Evolutionary conservation across 2,797 vertebrate genomes (phyloP), one percentile per base, ranked within the genome.

Genomic region (Sebastes vulpes): DNA sequence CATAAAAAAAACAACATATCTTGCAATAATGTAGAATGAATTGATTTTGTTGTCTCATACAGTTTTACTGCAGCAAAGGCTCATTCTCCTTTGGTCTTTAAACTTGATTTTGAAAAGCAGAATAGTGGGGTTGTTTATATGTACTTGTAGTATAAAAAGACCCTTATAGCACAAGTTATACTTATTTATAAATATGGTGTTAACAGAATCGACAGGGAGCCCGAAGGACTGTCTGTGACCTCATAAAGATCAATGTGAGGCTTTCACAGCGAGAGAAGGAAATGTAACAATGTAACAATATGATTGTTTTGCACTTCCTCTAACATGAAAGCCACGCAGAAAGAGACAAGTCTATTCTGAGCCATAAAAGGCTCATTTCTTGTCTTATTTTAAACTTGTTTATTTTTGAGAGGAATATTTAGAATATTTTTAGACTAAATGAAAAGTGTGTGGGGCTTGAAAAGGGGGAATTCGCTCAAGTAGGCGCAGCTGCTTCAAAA

Each of bases 281-380:
- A 96, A 96, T 96, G 96, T 96, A 96, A 96, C 96, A 97, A 97
- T 96, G 95, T 83, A 96, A 96, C 95, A 96, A 97, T 96, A 95
- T 94, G 92, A 96, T 96, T 96, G 96, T 96, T 96, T 92, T 85
- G 89, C 70, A 91, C 95, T 96, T 96, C 96, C 95, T 95, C 79
- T 63, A 75, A 96, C 95, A 97, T 96, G 95, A 97, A 97, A 97
- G 96, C 89, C 75, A 76, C 67, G 26, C 83, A 81, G 90, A 92
- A 91, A 93, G 90, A 92, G 75, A 86, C 84, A 58, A 12, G 29
- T 83, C 91, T 96, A 96, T 96, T 97, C 94, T 94, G 57, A 88
- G 91, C 91, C 94, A 93, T 94, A 93, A 96, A 96, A 96, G 95
- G 83, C 86, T 83, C 21, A 79, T 92, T 93, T 89, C 87, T 89